Percentiles rank a stretch among this genome's conserved stretches.
These are phyloP conservation scores for Trichogramma evanescens DNA, from an alignment of 2,888 invertebrate genomes.

Conservation along the genomic window DNA sequence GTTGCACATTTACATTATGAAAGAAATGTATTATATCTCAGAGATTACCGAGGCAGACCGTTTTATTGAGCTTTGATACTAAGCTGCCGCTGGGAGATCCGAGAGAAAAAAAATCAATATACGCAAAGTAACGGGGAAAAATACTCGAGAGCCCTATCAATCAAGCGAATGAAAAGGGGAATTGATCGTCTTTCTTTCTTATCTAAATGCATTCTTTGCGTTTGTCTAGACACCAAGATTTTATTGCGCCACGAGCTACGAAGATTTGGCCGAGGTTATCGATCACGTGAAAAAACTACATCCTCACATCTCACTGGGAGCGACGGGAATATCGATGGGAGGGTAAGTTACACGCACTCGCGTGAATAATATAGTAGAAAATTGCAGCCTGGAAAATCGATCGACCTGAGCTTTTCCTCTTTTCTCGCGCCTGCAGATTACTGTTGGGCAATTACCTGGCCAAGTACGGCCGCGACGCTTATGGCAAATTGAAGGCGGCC, in stretches of 20 bases:
- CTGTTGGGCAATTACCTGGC: slow-evolving; percentile 68
- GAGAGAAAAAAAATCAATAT: no score
- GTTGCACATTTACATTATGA: no score
- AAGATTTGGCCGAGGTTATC: slow-evolving; percentile 70
- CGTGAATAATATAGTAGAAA: not conserved
- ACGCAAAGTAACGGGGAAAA: no score
- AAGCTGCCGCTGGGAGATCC: no score
- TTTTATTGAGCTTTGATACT: no score
- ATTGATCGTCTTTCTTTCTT: no score
- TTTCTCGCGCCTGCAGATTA: slow-evolving; percentile 43
- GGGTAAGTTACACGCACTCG: slow-evolving; percentile 49
- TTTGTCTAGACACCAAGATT: slow-evolving; percentile 63
- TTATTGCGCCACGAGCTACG: slow-evolving; percentile 76
- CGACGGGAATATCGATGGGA: slow-evolving; percentile 78
- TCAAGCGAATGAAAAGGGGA: no score
- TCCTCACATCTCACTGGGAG: slow-evolving; percentile 62
- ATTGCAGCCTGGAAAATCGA: not conserved
- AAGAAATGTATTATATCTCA: no score
- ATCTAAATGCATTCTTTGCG: no score
- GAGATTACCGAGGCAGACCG: no score
- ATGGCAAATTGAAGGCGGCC: slow-evolving; percentile 55
- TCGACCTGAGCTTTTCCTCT: not conserved
- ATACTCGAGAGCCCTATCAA: no score
- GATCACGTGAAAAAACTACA: slow-evolving; percentile 57
- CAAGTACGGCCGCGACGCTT: slow-evolving; percentile 52